phyloP scores from a whole-genome alignment of 2,113 vertebrate species.

The Isurus oxyrinchus region DNA sequence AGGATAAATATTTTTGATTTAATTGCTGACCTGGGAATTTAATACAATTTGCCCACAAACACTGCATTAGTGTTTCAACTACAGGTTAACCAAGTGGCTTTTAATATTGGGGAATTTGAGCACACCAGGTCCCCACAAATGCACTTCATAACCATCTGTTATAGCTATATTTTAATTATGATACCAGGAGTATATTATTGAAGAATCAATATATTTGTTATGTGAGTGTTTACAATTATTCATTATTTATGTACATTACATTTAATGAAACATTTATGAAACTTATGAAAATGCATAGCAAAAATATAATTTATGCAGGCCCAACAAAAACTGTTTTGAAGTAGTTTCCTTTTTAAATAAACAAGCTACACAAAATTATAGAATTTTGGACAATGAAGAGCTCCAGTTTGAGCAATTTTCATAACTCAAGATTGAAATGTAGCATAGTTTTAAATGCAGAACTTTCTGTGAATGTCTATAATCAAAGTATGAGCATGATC shows the following conservation, averaged over 20 bases:
- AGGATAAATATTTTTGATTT: constrained; percentile 7
- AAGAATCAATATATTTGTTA: background rate
- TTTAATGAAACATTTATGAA: background rate
- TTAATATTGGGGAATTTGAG: background rate
- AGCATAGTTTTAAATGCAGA: background rate
- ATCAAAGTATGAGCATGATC: background rate
- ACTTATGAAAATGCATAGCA: background rate
- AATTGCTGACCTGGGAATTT: background rate
- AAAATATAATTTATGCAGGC: background rate
- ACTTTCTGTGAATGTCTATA: background rate
- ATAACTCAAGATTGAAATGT: background rate
- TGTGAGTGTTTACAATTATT: background rate
- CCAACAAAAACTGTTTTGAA: background rate
- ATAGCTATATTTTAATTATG: background rate
- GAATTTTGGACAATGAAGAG: background rate
- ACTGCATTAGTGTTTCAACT: background rate
- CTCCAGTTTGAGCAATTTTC: background rate
- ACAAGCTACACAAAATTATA: background rate
- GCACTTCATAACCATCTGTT: background rate
- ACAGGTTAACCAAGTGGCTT: background rate
- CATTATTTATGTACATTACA: background rate
- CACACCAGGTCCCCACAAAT: background rate
- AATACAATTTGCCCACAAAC: background rate
- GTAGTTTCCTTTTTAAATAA: background rate
- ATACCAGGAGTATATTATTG: background rate